Conservation (phyloP, 2,888 invertebrate species). For the Andrena haemorrhoa region DNA sequence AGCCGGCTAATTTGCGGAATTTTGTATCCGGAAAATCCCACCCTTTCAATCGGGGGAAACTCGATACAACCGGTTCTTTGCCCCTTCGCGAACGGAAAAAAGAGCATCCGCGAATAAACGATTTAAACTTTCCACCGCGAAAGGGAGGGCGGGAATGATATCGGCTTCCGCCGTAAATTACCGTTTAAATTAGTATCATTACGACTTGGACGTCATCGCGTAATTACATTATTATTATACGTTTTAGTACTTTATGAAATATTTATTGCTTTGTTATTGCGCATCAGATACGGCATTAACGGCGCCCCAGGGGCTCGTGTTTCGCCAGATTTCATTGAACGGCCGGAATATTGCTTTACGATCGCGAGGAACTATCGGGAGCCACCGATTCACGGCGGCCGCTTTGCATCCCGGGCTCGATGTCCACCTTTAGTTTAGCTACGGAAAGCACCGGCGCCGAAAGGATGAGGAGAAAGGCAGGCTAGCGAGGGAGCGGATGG, state of each 20-base stretch:
- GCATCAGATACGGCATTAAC: slow-evolving; percentile 67
- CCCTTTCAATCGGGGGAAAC: not conserved
- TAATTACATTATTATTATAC: slow-evolving; percentile 70
- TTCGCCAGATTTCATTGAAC: slow-evolving; percentile 45
- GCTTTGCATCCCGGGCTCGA: not conserved
- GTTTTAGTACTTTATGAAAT: slow-evolving; percentile 68
- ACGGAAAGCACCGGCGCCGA: not conserved
- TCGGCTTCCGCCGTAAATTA: slow-evolving; percentile 54
- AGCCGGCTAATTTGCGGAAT: too few relatives aligned
- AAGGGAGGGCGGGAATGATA: slow-evolving; percentile 9
- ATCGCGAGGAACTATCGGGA: not conserved
- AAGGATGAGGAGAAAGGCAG: not conserved
- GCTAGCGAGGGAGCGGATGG: not conserved
- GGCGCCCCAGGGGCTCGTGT: slow-evolving; percentile 49
- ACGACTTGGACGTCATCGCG: slow-evolving; percentile 53
- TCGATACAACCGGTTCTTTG: not conserved
- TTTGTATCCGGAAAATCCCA: too few relatives aligned
- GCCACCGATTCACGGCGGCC: not conserved
- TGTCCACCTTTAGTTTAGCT: not conserved
- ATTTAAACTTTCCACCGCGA: slow-evolving; percentile 3
- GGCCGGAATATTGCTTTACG: slow-evolving; percentile 22
- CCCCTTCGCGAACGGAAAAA: not conserved
- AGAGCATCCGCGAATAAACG: not conserved
- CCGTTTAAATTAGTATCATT: slow-evolving; percentile 64
- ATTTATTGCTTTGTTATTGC: slow-evolving; percentile 68